Evolutionary conservation across 2,797 vertebrate species (phyloP).

Genomic region (Sorex maritimensis): DNA sequence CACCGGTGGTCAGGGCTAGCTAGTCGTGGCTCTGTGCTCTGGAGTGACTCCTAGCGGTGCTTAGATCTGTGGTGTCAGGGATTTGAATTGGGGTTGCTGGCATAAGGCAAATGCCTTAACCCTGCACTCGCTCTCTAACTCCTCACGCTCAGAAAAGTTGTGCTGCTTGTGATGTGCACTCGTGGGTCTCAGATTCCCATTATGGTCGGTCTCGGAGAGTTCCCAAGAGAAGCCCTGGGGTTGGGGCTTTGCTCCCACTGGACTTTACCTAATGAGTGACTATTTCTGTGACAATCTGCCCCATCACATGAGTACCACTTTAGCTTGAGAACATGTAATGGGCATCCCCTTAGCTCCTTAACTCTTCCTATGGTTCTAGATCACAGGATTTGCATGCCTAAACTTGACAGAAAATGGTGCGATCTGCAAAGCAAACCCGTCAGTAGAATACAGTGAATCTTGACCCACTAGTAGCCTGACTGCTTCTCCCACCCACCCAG

Average conservation of each 20-base stretch:
- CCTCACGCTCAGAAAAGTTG: too few species aligned
- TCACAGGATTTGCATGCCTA: conserved; percentile 86
- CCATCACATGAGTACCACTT: not conserved
- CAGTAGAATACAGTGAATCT: conserved; percentile 89
- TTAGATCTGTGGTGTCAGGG: too few species aligned
- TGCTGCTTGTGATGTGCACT: too few species aligned
- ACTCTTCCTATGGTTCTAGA: conserved; percentile 83
- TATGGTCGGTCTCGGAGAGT: too few species aligned
- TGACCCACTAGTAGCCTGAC: conserved; percentile 87
- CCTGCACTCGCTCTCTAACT: too few species aligned
- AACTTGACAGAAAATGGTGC: conserved; percentile 86
- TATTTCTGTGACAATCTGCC: not conserved
- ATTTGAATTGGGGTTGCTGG: too few species aligned
- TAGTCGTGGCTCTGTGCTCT: too few species aligned
- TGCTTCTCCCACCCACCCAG: conserved; percentile 88
- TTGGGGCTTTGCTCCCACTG: not conserved
- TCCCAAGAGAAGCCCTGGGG: too few species aligned
- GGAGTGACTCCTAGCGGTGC: too few species aligned
- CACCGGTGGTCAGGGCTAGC: too few species aligned
- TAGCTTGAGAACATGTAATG: conserved; percentile 74
- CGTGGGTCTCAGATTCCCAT: too few species aligned
- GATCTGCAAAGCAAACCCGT: conserved; percentile 88
- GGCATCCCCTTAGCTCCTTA: conserved; percentile 79
- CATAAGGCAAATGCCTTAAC: too few species aligned
- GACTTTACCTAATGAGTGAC: not conserved